Conservation (phyloP, 2,113 vertebrate species). For the Neofelis nebulosa region DNA sequence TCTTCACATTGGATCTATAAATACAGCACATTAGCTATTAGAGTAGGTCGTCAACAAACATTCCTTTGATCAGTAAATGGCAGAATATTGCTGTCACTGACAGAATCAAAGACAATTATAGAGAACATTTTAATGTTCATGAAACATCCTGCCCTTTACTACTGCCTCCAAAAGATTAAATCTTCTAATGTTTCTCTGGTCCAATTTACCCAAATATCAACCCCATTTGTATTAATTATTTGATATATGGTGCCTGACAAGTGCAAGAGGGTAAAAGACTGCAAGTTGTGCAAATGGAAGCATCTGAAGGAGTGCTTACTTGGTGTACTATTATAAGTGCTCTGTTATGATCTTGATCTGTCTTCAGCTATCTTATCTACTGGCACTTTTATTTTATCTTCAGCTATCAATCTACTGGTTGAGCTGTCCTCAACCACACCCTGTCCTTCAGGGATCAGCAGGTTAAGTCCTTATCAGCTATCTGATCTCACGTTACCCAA, state of each 20-base stretch:
- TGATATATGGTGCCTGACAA: background rate
- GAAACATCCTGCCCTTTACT: background rate
- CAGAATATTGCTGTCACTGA: background rate
- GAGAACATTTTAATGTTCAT: background rate
- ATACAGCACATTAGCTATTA: background rate
- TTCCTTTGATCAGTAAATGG: background rate
- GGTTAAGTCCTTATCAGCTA: background rate
- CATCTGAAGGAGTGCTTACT: background rate
- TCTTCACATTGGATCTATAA: background rate
- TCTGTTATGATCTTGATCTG: background rate
- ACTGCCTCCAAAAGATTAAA: background rate
- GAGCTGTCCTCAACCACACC: background rate
- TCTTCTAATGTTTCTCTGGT: background rate
- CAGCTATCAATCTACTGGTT: too few species aligned
- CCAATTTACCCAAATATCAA: background rate
- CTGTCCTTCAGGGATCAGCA: background rate
- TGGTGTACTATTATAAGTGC: background rate
- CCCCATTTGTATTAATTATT: background rate
- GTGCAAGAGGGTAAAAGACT: background rate
- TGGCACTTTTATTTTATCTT: too few species aligned
- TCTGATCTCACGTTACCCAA: background rate
- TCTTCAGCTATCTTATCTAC: background rate
- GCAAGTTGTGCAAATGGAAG: background rate
- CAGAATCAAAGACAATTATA: background rate
- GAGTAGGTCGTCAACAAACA: background rate